These are phyloP conservation scores for Panonychus citri DNA, from an alignment of 1,140 invertebrate species.

Conservation along the genomic window DNA sequence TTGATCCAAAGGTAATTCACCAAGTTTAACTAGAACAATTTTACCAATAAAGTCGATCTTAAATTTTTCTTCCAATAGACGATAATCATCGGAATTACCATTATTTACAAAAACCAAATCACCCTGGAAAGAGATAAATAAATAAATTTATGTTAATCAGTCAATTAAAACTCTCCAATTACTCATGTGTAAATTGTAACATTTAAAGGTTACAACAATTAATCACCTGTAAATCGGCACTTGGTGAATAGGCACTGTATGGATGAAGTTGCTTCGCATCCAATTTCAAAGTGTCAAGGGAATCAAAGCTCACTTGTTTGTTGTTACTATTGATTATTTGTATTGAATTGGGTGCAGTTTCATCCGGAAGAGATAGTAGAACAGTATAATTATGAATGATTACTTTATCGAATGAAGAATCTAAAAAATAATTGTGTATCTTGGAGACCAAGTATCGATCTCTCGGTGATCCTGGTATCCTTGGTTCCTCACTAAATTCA, in stretches of 20 bases:
- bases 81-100: slow-evolving; percentile 12
- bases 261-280: background rate
- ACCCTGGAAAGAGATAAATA: background rate
- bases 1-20: slow-evolving; percentile 11
- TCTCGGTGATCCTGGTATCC: slow-evolving; percentile 13
- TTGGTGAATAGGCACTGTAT: slow-evolving; percentile 13
- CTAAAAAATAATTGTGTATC: slow-evolving; percentile 12
- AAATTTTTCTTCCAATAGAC: slow-evolving; percentile 8
- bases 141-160: background rate
- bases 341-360: slow-evolving; percentile 13
- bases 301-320: background rate
- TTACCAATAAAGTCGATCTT: slow-evolving; percentile 11
- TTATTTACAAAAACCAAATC: slow-evolving; percentile 15
- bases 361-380: slow-evolving; percentile 13
- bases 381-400: slow-evolving; percentile 15
- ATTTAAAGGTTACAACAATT: background rate
- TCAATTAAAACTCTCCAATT: background rate
- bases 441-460: slow-evolving; percentile 13
- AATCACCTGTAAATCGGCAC: slow-evolving; percentile 6
- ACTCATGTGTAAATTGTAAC: background rate
- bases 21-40: slow-evolving; percentile 14
- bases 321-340: slow-evolving; percentile 10
- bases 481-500: slow-evolving; percentile 14
- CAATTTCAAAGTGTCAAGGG: background rate
- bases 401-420: slow-evolving; percentile 14